A percentile compares a stretch with the other conserved stretches of the same genome.
These are phyloP conservation scores for Linnaemya vulpina DNA, from an alignment of 2,888 invertebrate genomes.

Conservation along the genomic window DNA sequence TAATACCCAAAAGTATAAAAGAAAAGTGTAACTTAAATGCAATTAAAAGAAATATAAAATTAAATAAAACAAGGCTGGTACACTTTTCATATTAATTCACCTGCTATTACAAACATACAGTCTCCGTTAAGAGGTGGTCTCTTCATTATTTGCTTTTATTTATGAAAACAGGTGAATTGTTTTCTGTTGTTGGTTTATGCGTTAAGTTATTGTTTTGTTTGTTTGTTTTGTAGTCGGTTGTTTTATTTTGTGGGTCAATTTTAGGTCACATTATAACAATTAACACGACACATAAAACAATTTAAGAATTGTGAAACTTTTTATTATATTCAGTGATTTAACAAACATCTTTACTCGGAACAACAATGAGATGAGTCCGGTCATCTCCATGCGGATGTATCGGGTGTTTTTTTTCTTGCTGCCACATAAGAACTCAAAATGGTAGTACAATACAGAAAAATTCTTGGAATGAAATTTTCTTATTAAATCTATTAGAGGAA, in stretches of 20 bases:
- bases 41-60: neutral
- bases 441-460: no score
- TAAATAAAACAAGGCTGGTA: neutral
- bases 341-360: conserved; percentile 55
- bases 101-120: conserved; percentile 61
- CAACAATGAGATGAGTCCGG: conserved; percentile 49
- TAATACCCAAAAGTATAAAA: conserved; percentile 7
- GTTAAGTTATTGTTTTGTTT: neutral
- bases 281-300: conserved; percentile 70
- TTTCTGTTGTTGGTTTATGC: conserved; percentile 8
- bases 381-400: neutral
- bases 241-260: conserved; percentile 65
- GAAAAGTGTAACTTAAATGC: conserved; percentile 12
- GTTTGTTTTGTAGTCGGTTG: neutral
- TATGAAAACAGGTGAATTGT: conserved; percentile 67
- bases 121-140: conserved; percentile 59
- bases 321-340: conserved; percentile 53
- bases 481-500: no score
- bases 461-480: no score
- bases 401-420: no score
- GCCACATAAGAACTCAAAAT: no score
- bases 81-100: conserved; percentile 59
- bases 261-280: conserved; percentile 68
- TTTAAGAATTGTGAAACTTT: conserved; percentile 68
- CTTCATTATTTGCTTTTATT: conserved; percentile 35